A percentile compares a stretch with the other conserved stretches of the same genome.
Evolutionary conservation across 2,113 vertebrate genomes (phyloP).

Genomic region (Tichodroma muraria): DNA sequence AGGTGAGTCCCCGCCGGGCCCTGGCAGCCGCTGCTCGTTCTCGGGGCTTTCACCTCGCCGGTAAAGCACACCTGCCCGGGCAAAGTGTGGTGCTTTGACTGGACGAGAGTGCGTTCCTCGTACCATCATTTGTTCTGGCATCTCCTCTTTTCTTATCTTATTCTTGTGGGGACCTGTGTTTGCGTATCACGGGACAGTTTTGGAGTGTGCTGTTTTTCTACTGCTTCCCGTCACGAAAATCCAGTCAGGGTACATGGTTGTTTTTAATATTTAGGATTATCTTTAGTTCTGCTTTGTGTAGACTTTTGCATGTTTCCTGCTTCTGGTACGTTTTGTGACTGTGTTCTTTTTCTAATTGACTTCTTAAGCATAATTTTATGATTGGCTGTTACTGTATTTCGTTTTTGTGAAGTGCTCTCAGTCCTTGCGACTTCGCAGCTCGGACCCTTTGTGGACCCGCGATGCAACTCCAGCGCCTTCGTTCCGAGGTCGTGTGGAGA

Average conservation of each 20-base stretch:
- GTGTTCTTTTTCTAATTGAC: not conserved
- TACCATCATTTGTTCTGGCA: accelerated
- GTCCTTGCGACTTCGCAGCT: not conserved
- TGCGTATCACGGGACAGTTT: not conserved
- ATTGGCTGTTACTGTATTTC: not conserved
- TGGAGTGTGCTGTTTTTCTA: not conserved
- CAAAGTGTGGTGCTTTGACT: accelerated
- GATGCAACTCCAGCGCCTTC: not conserved
- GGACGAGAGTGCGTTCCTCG: accelerated
- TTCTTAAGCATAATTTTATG: not conserved
- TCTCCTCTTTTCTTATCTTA: accelerated
- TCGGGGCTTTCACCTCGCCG: not conserved
- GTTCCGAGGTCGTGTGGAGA: not conserved
- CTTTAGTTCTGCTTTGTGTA: not conserved
- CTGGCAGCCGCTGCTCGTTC: not conserved
- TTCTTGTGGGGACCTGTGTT: not conserved
- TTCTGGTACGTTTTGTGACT: not conserved
- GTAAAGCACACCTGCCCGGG: not conserved
- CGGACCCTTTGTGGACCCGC: not conserved
- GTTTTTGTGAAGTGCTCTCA: not conserved
- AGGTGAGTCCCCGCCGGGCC: slow-evolving; percentile 68
- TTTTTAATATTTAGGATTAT: accelerated
- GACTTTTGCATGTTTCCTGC: not conserved
- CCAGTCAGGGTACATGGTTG: not conserved
- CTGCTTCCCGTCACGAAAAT: not conserved